Base-by-base conservation (phyloP, 2,113 vertebrate species). In the Melanotaenia duboulayi region DNA sequence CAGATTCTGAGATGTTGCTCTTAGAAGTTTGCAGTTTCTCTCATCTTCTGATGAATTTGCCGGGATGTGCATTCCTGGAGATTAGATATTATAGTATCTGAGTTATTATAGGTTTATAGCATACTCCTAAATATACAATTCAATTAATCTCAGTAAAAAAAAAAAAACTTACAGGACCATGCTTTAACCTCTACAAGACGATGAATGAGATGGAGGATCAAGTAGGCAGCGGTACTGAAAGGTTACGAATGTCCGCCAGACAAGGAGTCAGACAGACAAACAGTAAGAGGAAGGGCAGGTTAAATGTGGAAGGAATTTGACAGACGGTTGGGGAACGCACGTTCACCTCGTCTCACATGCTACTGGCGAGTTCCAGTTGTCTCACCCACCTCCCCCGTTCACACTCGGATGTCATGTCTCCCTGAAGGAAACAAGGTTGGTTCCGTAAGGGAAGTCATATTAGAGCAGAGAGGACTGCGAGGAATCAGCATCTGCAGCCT, bases 251-350 rank as follows among this genome's bases (percentile, higher is more conserved):
- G 65, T 65, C 59, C 63, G 22, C 72, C 58, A 87, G 81, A 90
- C 71, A 1, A 78, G 71, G 52, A 81, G 20, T 78, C 83, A 86
- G 88, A 87, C 85, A 74, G 81, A 66, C 65, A 82, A 82, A 88
- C 69, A 81, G 77, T 14, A 49, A 74, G 63, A 73, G 76, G 83
- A 85, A 77, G 81, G 81, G 75, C 60, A 65, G 83, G 82, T 78
- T 81, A 78, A 83, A 81, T 57, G 79, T 79, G 60, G 67, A 28
- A 89, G 87, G 89, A 93, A 90, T 90, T 87, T 92, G 81, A 76
- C 86, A 86, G 78, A 78, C 59, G 54, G 83, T 76, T 65, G 75
- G 78, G 74, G 90, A 89, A 87, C 66, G 77, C 73, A 32, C 65
- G 22, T 37, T 88, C 86, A 84, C 83, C 74, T 62, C 2, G 2